phyloP scores from a whole-genome alignment of 1,140 invertebrate species.

The Temnothorax nylanderi region DNA sequence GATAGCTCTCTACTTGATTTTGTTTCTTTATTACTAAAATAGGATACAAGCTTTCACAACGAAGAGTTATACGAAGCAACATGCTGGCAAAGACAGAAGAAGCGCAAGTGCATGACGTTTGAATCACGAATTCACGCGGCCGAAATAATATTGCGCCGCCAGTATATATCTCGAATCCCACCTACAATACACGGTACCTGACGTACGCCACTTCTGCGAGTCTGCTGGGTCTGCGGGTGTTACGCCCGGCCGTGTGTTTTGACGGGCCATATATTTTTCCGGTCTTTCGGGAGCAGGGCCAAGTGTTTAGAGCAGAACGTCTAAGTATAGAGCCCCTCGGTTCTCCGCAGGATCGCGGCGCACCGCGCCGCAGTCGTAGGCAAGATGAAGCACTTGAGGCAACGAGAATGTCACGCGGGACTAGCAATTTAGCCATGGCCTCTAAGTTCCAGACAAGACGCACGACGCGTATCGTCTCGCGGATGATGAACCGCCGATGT shows the following conservation, averaged over 20 bases:
- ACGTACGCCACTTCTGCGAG: constrained; percentile 59
- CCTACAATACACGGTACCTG: constrained; percentile 40
- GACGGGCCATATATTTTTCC: constrained; percentile 78
- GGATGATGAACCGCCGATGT: constrained; percentile 58
- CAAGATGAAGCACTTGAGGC: constrained; percentile 56
- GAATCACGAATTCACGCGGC: constrained; percentile 41
- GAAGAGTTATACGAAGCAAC: constrained; percentile 1
- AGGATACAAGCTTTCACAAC: not conserved
- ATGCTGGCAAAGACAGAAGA: not conserved
- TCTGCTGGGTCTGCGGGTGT: constrained; percentile 63
- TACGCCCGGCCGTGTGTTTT: constrained; percentile 71
- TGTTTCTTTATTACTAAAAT: constrained; percentile 19
- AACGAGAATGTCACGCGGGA: constrained; percentile 53
- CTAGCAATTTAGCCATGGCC: constrained; percentile 52
- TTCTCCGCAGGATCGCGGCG: not conserved
- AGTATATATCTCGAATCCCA: constrained; percentile 41
- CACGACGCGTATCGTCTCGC: constrained; percentile 47
- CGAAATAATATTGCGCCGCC: constrained; percentile 57
- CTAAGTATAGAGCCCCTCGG: constrained; percentile 75
- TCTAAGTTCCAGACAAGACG: constrained; percentile 41
- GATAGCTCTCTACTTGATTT: constrained; percentile 21
- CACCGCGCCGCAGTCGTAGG: not conserved
- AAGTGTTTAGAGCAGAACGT: constrained; percentile 73
- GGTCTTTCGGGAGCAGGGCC: constrained; percentile 75
- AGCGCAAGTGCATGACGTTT: not conserved